Evolutionary conservation across 2,888 invertebrate genomes (phyloP).

Genomic region (Nematopogon swammerdamellus): DNA sequence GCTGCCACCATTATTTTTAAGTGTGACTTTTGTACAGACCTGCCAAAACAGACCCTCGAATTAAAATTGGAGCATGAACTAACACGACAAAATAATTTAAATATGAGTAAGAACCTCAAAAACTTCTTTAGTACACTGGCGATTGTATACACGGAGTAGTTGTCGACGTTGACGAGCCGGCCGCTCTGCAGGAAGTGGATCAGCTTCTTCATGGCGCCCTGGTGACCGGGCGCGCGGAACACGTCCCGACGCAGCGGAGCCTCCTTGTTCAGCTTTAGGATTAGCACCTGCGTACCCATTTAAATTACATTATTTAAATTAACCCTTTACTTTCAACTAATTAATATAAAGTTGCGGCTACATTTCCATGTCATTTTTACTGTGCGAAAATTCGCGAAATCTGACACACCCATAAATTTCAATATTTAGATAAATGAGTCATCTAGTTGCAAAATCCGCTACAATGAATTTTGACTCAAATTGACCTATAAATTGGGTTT

Average conservation of each 20-base stretch:
- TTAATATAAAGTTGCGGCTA: not conserved
- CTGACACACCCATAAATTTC: no score
- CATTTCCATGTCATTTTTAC: no score
- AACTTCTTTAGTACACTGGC: constrained; percentile 98
- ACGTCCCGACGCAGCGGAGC: constrained; percentile 92
- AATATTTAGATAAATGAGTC: no score
- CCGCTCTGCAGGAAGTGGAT: constrained; percentile 90
- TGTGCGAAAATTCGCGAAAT: no score
- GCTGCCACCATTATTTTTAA: no score
- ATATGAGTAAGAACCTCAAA: constrained; percentile 60
- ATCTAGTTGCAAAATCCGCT: no score
- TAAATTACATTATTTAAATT: constrained; percentile 9
- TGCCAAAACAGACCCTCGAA: no score
- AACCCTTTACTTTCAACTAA: constrained; percentile 1
- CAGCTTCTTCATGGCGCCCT: constrained; percentile 91
- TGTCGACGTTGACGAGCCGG: constrained; percentile 86
- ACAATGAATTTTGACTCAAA: no score
- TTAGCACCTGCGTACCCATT: constrained; percentile 65
- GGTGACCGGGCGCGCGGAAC: constrained; percentile 92
- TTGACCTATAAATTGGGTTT: no score
- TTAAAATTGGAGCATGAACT: no score
- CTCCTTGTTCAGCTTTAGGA: constrained; percentile 91
- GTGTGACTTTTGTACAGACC: not conserved
- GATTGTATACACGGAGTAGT: constrained; percentile 96
- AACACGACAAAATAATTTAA: no score